Evolutionary conservation across 2,888 invertebrate genomes (phyloP).

Genomic region (Sabellastarte sp.): DNA sequence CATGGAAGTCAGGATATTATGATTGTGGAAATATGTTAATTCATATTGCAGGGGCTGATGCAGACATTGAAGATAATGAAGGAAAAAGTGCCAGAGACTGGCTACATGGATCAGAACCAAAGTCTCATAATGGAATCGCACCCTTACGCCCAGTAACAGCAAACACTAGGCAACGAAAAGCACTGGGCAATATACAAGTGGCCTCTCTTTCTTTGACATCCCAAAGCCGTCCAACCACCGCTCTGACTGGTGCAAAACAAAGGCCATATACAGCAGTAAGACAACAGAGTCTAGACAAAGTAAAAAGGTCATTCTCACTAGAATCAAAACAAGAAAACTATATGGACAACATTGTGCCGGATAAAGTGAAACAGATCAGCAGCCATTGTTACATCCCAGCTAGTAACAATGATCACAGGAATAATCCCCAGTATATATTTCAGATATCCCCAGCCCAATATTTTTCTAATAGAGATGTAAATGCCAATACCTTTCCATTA

Average conservation of each 20-base stretch:
- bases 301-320: too few relatives aligned
- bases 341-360: neutral
- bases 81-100: neutral
- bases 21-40: slow-evolving; percentile 15
- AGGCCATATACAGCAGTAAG: neutral
- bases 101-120: neutral
- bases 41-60: slow-evolving; percentile 6
- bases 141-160: neutral
- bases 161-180: neutral
- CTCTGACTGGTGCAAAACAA: neutral
- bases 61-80: neutral
- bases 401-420: slow-evolving; percentile 39
- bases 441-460: slow-evolving; percentile 11
- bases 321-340: too few relatives aligned
- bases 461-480: too few relatives aligned
- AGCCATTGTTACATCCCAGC: slow-evolving; percentile 14
- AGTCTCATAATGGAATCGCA: too few relatives aligned
- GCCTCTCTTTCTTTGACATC: too few relatives aligned
- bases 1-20: slow-evolving; percentile 12
- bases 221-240: neutral
- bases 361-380: neutral
- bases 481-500: neutral
- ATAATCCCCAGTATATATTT: slow-evolving; percentile 45
- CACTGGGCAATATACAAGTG: neutral
- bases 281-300: neutral